phyloP scores from a whole-genome alignment of 2,113 vertebrate genomes.

The Patagioenas fasciata region DNA sequence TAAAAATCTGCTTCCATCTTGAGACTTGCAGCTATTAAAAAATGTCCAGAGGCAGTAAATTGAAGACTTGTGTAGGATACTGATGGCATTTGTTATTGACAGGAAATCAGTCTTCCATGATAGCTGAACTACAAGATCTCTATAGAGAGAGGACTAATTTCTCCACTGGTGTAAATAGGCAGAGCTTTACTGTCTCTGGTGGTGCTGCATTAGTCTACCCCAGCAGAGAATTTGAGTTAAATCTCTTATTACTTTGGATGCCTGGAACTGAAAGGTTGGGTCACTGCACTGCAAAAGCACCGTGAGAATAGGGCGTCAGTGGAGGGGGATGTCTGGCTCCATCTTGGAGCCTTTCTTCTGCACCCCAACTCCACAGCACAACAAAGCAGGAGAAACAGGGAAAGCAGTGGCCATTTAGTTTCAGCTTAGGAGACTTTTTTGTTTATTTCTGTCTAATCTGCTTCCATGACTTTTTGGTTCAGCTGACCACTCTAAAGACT shows the following conservation, averaged over 20 bases:
- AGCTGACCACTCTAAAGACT: neutral
- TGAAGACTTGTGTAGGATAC: constrained; percentile 53
- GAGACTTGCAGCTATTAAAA: constrained; percentile 59
- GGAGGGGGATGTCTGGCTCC: neutral
- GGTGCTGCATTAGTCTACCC: neutral
- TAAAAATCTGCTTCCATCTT: constrained; percentile 52
- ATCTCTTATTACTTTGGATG: neutral
- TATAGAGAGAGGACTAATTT: constrained; percentile 29
- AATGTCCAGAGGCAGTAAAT: constrained; percentile 59
- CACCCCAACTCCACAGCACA: neutral
- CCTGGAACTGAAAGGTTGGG: neutral
- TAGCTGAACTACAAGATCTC: constrained; percentile 14
- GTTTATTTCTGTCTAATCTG: neutral
- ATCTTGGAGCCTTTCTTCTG: neutral
- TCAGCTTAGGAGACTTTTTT: neutral
- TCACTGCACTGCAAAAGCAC: neutral
- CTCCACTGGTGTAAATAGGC: neutral
- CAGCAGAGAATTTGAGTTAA: neutral
- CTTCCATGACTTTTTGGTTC: neutral
- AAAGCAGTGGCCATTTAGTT: neutral
- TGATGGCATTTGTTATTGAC: constrained; percentile 61
- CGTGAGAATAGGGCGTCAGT: neutral
- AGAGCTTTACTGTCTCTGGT: neutral
- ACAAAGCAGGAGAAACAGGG: neutral
- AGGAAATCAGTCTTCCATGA: constrained; percentile 57